Evolutionary conservation across 2,888 invertebrate species (phyloP).

Genomic region (Chrysomela aeneicollis): DNA sequence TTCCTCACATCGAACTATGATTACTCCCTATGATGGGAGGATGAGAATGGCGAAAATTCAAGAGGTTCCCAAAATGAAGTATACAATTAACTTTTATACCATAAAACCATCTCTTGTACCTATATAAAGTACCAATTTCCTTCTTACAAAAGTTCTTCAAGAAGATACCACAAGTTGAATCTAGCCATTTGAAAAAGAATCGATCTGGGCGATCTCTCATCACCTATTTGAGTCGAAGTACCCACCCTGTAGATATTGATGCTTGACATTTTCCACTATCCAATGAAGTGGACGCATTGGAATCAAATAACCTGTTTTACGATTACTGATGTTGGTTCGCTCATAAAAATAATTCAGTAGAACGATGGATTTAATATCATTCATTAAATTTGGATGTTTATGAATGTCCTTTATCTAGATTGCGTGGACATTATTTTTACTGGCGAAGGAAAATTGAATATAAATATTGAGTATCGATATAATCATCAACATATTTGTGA

Average conservation of each 20-base stretch:
- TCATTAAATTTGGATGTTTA: not conserved
- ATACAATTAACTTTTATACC: too few relatives aligned
- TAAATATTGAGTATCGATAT: not conserved
- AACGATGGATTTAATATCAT: not conserved
- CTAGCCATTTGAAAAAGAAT: too few relatives aligned
- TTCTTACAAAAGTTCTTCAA: too few relatives aligned
- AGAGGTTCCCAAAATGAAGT: too few relatives aligned
- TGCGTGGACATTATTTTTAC: not conserved
- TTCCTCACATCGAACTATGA: too few relatives aligned
- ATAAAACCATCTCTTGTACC: too few relatives aligned
- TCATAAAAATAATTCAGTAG: not conserved
- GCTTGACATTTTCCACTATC: not conserved
- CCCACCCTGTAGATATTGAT: not conserved
- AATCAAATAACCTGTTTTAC: not conserved
- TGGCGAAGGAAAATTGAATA: not conserved
- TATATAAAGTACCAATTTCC: too few relatives aligned
- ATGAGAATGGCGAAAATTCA: too few relatives aligned
- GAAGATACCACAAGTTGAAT: too few relatives aligned
- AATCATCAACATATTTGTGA: not conserved
- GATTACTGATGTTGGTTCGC: not conserved
- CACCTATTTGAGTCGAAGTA: too few relatives aligned
- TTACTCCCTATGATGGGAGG: too few relatives aligned
- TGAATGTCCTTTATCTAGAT: not conserved
- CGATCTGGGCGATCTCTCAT: too few relatives aligned
- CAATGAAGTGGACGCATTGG: not conserved